phyloP scores from a whole-genome alignment of 2,113 vertebrate genomes.

The Brachyhypopomus gauderio region DNA sequence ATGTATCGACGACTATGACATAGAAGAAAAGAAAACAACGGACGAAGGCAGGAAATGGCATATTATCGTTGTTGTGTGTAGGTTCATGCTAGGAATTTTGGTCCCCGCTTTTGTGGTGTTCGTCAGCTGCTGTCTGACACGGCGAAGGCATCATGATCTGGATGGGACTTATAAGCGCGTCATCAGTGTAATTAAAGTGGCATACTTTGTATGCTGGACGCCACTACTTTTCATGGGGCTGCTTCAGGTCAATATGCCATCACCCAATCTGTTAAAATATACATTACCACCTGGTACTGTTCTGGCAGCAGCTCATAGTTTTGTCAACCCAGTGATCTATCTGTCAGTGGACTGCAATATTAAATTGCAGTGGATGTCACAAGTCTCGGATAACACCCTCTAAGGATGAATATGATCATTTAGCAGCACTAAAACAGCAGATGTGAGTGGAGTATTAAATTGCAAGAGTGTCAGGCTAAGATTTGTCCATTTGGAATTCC shows the following conservation, averaged over 20 bases:
- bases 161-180: neutral
- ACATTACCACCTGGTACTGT: slow-evolving; percentile 23
- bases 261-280: neutral
- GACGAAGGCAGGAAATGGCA: neutral
- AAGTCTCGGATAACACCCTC: neutral
- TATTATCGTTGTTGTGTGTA: neutral
- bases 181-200: slow-evolving; percentile 28
- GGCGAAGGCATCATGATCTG: neutral
- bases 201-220: slow-evolving; percentile 48
- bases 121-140: neutral
- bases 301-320: slow-evolving; percentile 30
- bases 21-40: neutral
- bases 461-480: too few species aligned
- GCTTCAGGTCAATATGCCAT: neutral
- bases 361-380: slow-evolving; percentile 27
- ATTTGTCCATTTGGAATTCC: too few species aligned
- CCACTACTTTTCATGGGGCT: slow-evolving; percentile 34
- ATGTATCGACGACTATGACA: slow-evolving; percentile 45
- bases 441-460: too few species aligned
- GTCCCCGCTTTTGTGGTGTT: slow-evolving; percentile 31
- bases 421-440: too few species aligned
- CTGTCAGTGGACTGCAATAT: slow-evolving; percentile 3
- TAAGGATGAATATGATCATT: too few species aligned
- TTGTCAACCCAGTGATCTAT: slow-evolving; percentile 41
- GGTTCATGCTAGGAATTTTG: slow-evolving; percentile 41